These are phyloP conservation scores for Dynastes tityus DNA, from an alignment of 2,888 invertebrate species.

Conservation along the genomic window DNA sequence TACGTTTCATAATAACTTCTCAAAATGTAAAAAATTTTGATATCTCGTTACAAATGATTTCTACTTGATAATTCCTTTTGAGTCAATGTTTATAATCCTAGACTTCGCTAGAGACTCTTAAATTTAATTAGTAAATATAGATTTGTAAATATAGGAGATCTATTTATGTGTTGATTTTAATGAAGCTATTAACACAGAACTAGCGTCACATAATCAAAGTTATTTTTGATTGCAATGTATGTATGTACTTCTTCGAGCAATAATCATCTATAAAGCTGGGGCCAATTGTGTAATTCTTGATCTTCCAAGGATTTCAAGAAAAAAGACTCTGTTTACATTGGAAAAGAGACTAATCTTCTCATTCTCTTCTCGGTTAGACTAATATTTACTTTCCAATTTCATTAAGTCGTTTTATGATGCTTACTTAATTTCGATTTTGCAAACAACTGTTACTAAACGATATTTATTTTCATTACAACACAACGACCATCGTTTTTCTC, in stretches of 20 bases:
- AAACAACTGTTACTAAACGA: slow-evolving; percentile 19
- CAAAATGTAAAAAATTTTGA: too few species aligned
- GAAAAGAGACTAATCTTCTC: slow-evolving; percentile 30
- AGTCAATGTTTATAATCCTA: too few species aligned
- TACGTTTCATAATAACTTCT: too few species aligned
- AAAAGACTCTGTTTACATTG: slow-evolving; percentile 20
- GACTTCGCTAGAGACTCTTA: too few species aligned
- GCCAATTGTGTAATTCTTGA: slow-evolving; percentile 4
- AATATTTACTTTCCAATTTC: slow-evolving; percentile 41
- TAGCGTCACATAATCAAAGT: too few species aligned
- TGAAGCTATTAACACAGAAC: too few species aligned
- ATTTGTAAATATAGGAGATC: too few species aligned
- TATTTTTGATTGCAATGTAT: background rate
- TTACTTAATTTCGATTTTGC: slow-evolving; percentile 43
- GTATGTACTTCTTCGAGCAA: slow-evolving; percentile 1
- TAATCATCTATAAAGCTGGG: too few species aligned
- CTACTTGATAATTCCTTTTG: too few species aligned
- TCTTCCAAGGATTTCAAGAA: slow-evolving; percentile 1
- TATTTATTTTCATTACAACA: slow-evolving; percentile 44
- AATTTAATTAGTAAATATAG: too few species aligned
- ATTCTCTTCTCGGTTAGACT: slow-evolving; percentile 8
- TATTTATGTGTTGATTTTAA: too few species aligned
- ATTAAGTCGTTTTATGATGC: slow-evolving; percentile 44
- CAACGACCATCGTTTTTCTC: slow-evolving; percentile 13
- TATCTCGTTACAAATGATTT: background rate